These are phyloP conservation scores for Lepidocolaptes lacrymiger DNA, from an alignment of 2,797 vertebrate species.

Conservation along the genomic window DNA sequence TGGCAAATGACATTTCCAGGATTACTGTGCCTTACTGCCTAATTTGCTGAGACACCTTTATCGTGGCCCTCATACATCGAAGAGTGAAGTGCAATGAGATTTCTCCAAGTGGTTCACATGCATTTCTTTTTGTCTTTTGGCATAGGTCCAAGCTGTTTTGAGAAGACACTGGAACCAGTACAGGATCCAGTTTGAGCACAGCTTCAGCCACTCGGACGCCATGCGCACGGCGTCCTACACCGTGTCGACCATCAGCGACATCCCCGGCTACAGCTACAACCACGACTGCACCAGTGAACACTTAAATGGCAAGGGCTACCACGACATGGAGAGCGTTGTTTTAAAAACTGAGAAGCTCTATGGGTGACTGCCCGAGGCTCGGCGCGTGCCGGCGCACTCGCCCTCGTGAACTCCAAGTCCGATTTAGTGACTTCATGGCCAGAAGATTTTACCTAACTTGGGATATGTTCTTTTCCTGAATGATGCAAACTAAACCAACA, in stretches of 20 bases:
- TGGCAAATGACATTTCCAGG: neutral
- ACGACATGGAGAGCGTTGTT: constrained; percentile 80
- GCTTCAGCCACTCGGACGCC: constrained; percentile 88
- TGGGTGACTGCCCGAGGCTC: constrained; percentile 73
- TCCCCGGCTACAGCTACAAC: constrained; percentile 86
- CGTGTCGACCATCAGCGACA: constrained; percentile 86
- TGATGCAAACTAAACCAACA: neutral
- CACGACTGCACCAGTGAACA: constrained; percentile 86
- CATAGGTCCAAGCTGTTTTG: constrained; percentile 91
- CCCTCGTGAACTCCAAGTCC: neutral
- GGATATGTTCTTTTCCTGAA: neutral
- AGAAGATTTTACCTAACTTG: constrained; percentile 4
- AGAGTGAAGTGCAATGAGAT: fast-evolving
- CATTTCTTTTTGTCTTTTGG: neutral
- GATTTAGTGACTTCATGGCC: neutral
- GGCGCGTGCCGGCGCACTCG: neutral
- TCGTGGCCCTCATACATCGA: fast-evolving
- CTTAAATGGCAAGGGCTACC: constrained; percentile 88
- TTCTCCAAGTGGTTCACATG: fast-evolving
- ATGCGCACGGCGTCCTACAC: constrained; percentile 83
- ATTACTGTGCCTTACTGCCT: neutral
- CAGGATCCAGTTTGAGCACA: constrained; percentile 91
- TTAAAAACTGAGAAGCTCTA: constrained; percentile 86
- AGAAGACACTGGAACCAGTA: constrained; percentile 96
- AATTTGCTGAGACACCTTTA: fast-evolving